Percentiles rank a stretch among this genome's conserved stretches.
Conservation (phyloP, 2,888 invertebrate species). For the Coelopa pilipes region DNA sequence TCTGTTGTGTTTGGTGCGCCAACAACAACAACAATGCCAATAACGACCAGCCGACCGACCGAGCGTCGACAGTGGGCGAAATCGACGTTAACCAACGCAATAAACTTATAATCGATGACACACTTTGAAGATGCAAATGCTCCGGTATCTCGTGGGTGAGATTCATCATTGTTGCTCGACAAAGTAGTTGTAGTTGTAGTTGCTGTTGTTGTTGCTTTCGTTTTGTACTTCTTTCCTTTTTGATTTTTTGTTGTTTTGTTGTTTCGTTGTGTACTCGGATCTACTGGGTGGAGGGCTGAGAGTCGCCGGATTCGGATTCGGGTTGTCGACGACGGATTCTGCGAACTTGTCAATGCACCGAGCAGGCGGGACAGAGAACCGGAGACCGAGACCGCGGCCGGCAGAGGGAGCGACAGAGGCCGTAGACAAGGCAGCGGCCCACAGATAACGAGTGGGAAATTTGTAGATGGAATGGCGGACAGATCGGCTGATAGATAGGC, state of each 20-base stretch:
- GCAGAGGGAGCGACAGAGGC: neutral
- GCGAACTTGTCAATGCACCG: neutral
- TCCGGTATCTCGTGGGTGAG: neutral
- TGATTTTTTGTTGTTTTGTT: no score
- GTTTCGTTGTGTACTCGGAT: no score
- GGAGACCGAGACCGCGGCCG: neutral
- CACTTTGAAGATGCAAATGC: conserved; percentile 25
- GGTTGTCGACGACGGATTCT: neutral
- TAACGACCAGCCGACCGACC: no score
- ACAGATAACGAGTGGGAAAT: no score
- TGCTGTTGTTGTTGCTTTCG: neutral
- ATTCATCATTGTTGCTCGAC: no score
- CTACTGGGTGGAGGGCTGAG: no score
- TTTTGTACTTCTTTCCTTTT: neutral
- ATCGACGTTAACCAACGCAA: conserved; percentile 28
- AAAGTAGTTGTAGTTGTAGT: neutral
- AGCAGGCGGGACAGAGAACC: neutral
- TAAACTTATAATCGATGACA: conserved; percentile 33
- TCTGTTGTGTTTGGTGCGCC: conserved; percentile 10
- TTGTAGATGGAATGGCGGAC: no score
- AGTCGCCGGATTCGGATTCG: no score
- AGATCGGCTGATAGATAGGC: no score
- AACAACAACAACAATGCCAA: neutral
- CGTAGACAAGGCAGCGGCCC: neutral
- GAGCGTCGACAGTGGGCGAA: conserved; percentile 28